These are phyloP conservation scores for Doryteuthis pealeii DNA, from an alignment of 1,140 invertebrate species.

Conservation along the genomic window DNA sequence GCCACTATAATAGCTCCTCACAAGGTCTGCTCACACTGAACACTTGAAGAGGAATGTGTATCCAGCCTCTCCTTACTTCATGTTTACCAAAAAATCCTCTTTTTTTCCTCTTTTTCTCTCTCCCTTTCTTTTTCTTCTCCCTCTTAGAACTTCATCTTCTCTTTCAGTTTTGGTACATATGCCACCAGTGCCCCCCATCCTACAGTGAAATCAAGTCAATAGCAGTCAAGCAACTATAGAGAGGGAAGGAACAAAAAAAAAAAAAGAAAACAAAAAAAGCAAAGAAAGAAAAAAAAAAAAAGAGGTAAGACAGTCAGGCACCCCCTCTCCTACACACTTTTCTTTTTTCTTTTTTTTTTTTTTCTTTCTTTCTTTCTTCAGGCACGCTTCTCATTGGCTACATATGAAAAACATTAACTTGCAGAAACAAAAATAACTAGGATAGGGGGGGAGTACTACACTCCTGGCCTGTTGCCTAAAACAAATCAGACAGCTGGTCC, in stretches of 20 bases:
- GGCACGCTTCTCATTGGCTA: neutral
- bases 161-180: neutral
- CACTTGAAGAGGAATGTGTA: conserved; percentile 5
- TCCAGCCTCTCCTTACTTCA: neutral
- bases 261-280: no score
- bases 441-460: neutral
- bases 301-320: neutral
- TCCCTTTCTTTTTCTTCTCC: no score
- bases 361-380: no score
- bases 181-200: neutral
- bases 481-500: neutral
- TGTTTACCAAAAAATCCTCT: neutral
- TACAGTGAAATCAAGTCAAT: neutral
- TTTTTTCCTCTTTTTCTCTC: neutral
- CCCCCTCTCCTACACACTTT: neutral
- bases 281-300: neutral
- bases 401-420: conserved; percentile 6
- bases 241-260: neutral
- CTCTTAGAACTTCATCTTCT: no score
- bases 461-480: conserved; percentile 10
- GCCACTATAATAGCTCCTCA: neutral
- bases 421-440: conserved; percentile 9
- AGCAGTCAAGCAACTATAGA: neutral
- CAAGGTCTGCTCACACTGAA: conserved; percentile 5
- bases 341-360: no score